Conservation (phyloP, 2,797 vertebrate genomes). For the Percopsis omiscomaycus region DNA sequence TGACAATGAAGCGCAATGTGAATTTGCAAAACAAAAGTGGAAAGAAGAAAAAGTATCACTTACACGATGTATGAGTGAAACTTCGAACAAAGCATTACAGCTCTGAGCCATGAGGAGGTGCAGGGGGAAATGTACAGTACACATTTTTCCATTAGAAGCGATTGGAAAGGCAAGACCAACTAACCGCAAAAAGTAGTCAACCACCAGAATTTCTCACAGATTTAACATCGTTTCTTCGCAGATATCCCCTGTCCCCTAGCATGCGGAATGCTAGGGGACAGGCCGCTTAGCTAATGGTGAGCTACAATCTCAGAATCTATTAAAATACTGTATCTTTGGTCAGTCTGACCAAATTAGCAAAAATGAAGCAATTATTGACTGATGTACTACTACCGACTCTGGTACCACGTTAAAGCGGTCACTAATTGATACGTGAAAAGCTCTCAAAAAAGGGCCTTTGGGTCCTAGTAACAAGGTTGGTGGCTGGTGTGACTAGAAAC, state of each 20-base stretch:
- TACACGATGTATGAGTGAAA: not conserved
- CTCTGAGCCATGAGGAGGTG: constrained; percentile 1
- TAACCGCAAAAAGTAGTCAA: not conserved
- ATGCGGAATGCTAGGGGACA: too few relatives aligned
- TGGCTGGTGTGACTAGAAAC: constrained; percentile 1
- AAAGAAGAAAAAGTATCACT: not conserved
- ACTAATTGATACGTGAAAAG: too few relatives aligned
- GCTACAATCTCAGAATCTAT: too few relatives aligned
- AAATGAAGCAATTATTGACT: too few relatives aligned
- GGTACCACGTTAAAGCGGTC: too few relatives aligned
- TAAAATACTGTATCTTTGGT: too few relatives aligned
- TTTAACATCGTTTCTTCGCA: not conserved
- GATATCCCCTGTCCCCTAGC: not conserved
- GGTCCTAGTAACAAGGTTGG: too few relatives aligned
- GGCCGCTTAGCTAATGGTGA: too few relatives aligned
- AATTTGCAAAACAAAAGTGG: not conserved
- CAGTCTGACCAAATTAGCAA: too few relatives aligned
- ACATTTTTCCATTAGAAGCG: not conserved
- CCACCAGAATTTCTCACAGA: not conserved
- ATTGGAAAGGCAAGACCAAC: not conserved
- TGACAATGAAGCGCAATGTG: not conserved
- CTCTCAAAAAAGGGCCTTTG: too few relatives aligned
- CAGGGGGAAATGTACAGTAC: not conserved
- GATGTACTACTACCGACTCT: too few relatives aligned
- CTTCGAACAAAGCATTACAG: not conserved